Conservation (phyloP, 1,140 invertebrate genomes). For the Papilio xuthus region DNA sequence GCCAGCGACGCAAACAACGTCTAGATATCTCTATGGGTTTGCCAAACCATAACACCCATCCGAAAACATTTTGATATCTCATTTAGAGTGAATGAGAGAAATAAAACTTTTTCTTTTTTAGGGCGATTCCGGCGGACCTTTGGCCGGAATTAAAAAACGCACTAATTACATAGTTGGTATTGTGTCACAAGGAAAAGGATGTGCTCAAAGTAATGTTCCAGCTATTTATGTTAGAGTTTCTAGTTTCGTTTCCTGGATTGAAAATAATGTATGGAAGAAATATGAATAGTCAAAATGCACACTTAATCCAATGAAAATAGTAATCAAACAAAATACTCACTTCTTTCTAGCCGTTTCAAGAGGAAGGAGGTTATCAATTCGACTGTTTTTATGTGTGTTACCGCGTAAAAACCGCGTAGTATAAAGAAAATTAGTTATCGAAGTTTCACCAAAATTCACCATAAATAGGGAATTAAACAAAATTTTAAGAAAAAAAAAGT, state of each 20-base stretch:
- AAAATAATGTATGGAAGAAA: conserved; percentile 60
- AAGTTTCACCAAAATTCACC: too few relatives aligned
- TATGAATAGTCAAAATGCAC: not conserved
- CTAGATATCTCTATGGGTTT: too few relatives aligned
- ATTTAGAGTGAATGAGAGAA: not conserved
- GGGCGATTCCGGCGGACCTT: conserved; percentile 88
- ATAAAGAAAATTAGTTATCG: too few relatives aligned
- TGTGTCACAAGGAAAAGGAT: conserved; percentile 87
- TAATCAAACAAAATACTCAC: not conserved
- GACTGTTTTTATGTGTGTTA: too few relatives aligned
- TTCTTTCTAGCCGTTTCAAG: too few relatives aligned
- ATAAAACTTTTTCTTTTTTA: conserved; percentile 60
- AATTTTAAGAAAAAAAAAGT: too few relatives aligned
- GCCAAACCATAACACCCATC: too few relatives aligned
- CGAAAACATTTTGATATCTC: too few relatives aligned
- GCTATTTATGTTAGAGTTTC: conserved; percentile 90
- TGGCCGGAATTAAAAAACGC: conserved; percentile 52
- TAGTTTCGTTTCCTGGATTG: conserved; percentile 85
- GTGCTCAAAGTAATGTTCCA: conserved; percentile 86
- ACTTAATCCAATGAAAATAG: not conserved
- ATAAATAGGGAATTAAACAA: too few relatives aligned
- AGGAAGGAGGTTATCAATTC: too few relatives aligned
- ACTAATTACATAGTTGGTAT: conserved; percentile 78
- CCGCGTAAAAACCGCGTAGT: too few relatives aligned
- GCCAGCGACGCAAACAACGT: too few relatives aligned